Percentiles rank a stretch among this genome's conserved stretches.
Evolutionary conservation across 64 coral and sea anemone genomes (phyloP).

Genomic region (Orbicella faveolata): DNA sequence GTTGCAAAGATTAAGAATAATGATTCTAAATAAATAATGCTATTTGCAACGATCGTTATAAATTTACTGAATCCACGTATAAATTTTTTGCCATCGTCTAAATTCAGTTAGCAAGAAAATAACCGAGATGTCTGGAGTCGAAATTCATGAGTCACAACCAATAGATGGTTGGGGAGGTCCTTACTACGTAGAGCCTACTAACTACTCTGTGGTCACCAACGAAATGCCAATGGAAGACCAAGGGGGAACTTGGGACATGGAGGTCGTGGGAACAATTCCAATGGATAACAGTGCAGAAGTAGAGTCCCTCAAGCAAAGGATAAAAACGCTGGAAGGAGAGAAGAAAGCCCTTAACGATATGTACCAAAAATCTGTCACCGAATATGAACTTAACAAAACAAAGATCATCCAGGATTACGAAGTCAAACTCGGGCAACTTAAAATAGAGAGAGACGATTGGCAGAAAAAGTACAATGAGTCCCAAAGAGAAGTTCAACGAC

Average conservation of each 20-base stretch:
- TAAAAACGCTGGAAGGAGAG: conserved; percentile 16
- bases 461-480: conserved; percentile 55
- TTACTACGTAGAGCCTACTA: conserved; percentile 6
- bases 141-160: not conserved
- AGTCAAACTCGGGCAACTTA: conserved; percentile 47
- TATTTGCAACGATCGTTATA: too few species aligned
- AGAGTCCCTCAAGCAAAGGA: conserved; percentile 5
- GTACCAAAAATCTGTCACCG: conserved; percentile 56
- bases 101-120: not conserved
- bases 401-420: conserved; percentile 65
- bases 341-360: conserved; percentile 60
- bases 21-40: too few species aligned
- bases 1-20: too few species aligned
- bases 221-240: conserved; percentile 1
- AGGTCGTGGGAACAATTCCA: conserved; percentile 44
- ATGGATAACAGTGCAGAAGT: conserved; percentile 27
- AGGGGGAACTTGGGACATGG: conserved; percentile 33
- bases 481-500: conserved; percentile 37
- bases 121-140: not conserved
- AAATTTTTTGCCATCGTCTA: not conserved
- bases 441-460: conserved; percentile 49
- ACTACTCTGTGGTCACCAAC: not conserved
- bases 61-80: not conserved
- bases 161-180: conserved; percentile 20
- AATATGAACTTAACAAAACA: conserved; percentile 49